phyloP scores from a whole-genome alignment of 2,888 invertebrate species.

The Auanema freiburgensis region DNA sequence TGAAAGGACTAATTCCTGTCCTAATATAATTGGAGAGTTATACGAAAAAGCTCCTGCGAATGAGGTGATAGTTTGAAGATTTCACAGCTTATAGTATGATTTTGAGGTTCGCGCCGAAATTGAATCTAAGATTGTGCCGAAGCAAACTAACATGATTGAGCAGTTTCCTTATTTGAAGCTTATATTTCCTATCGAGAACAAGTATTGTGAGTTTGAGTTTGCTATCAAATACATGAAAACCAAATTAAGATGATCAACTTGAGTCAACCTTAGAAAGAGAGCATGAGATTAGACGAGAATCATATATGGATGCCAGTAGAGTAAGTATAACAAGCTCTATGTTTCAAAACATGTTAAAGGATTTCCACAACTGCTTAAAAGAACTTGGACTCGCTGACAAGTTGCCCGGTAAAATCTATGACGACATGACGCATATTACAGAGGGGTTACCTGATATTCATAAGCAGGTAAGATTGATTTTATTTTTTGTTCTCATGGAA shows the following conservation, averaged over 20 bases:
- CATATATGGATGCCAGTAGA: slow-evolving; percentile 32
- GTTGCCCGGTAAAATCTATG: slow-evolving; percentile 42
- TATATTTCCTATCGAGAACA: slow-evolving; percentile 10
- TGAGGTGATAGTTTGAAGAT: too few species aligned
- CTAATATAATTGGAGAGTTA: neutral
- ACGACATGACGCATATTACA: slow-evolving; percentile 38
- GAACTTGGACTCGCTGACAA: slow-evolving; percentile 40
- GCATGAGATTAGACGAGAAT: slow-evolving; percentile 23
- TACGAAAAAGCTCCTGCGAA: too few species aligned
- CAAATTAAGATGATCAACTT: slow-evolving; percentile 11
- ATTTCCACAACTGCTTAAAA: slow-evolving; percentile 30
- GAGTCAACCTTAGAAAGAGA: slow-evolving; percentile 14
- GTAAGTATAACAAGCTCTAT: neutral
- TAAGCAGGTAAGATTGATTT: slow-evolving; percentile 29
- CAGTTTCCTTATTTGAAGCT: slow-evolving; percentile 18
- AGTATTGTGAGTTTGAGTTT: slow-evolving; percentile 7
- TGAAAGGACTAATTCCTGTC: slow-evolving; percentile 14
- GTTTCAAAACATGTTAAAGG: neutral
- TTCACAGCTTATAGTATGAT: too few species aligned
- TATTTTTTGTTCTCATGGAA: too few species aligned
- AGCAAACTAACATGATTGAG: slow-evolving; percentile 1
- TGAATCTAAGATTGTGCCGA: neutral
- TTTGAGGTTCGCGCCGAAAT: neutral
- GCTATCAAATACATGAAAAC: neutral
- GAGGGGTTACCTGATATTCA: slow-evolving; percentile 25